A percentile compares a stretch with the other conserved stretches of the same genome.
These are phyloP conservation scores for Orbicella faveolata DNA, from an alignment of 64 coral and sea anemone genomes.

Conservation along the genomic window DNA sequence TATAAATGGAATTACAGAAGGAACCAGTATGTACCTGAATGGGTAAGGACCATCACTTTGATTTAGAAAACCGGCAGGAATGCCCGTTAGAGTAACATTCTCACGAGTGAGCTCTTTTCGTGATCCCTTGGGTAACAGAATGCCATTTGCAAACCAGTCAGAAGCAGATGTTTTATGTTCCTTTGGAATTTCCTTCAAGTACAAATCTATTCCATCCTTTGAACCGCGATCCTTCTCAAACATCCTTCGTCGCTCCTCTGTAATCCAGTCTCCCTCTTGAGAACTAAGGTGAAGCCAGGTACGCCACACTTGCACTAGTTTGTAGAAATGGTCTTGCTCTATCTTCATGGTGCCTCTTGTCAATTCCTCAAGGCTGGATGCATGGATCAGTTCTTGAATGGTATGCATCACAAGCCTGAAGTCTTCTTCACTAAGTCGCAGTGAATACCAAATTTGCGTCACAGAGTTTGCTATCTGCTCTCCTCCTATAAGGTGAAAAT, in stretches of 20 bases:
- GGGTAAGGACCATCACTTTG: background rate
- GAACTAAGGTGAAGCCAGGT: conserved; percentile 28
- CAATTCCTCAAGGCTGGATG: conserved; percentile 8
- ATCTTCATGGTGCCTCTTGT: conserved; percentile 39
- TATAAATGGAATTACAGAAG: conserved; percentile 19
- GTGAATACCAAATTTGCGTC: conserved; percentile 64
- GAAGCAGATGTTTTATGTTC: conserved; percentile 32
- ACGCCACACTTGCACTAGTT: conserved; percentile 18
- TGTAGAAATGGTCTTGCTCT: background rate
- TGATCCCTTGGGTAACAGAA: background rate
- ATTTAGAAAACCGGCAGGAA: background rate
- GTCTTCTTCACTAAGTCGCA: conserved; percentile 23
- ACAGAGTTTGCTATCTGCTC: conserved; percentile 28
- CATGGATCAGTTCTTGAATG: conserved; percentile 29
- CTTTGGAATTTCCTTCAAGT: conserved; percentile 34
- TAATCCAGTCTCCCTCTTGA: background rate
- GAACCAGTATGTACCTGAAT: background rate
- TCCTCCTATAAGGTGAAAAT: conserved; percentile 15
- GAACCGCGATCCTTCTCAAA: background rate
- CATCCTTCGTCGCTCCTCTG: background rate
- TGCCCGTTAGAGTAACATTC: conserved; percentile 44
- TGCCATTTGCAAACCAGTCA: conserved; percentile 33
- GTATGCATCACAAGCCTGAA: background rate
- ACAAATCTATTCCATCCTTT: background rate
- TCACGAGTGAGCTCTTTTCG: background rate